phyloP scores from a whole-genome alignment of 2,888 invertebrate species.

The Machimus atricapillus region DNA sequence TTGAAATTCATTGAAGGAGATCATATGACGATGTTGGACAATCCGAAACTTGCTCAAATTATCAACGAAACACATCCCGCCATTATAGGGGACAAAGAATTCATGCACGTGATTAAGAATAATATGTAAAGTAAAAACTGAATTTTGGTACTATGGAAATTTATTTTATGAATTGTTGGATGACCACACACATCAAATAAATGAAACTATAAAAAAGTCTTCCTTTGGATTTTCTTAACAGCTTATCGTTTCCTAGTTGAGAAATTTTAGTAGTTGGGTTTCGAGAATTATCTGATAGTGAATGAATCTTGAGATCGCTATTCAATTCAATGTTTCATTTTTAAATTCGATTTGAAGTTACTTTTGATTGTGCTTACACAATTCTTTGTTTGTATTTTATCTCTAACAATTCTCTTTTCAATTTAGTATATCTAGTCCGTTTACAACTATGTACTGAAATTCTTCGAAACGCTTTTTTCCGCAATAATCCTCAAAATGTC shows the following conservation, averaged over 20 bases:
- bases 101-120: constrained; percentile 42
- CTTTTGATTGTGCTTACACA: not conserved
- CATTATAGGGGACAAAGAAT: constrained; percentile 55
- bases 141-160: not conserved
- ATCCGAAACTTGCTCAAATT: constrained; percentile 69
- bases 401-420: no score
- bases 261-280: not conserved
- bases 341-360: no score
- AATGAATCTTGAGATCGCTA: no score
- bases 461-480: no score
- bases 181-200: not conserved
- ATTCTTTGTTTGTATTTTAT: no score
- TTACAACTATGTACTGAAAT: no score
- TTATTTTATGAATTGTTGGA: not conserved
- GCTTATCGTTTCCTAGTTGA: not conserved
- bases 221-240: not conserved
- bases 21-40: constrained; percentile 74
- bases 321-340: no score
- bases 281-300: not conserved
- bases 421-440: no score
- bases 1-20: constrained; percentile 75
- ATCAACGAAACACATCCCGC: constrained; percentile 65
- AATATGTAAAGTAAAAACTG: not conserved
- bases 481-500: no score
- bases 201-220: not conserved